A percentile compares a stretch with the other conserved stretches of the same genome.
Evolutionary conservation across 2,797 vertebrate genomes (phyloP).

Genomic region (Cephalopachus bancanus): DNA sequence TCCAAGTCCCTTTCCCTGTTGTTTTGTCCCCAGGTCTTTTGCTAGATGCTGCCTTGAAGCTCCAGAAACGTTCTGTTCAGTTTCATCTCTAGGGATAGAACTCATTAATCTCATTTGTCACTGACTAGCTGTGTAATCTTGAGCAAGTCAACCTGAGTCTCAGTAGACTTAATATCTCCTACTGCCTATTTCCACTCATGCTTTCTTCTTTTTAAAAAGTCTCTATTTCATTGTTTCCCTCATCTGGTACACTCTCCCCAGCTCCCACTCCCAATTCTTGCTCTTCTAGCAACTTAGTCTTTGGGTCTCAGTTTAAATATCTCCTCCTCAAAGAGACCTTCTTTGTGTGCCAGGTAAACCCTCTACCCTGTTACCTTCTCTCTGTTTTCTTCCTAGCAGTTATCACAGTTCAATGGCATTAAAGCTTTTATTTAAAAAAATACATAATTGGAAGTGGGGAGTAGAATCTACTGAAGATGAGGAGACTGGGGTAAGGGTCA

Average conservation of each 20-base stretch:
- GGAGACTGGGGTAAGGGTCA: neutral
- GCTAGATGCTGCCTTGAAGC: slow-evolving; percentile 17
- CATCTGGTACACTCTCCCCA: neutral
- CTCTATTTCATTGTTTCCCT: neutral
- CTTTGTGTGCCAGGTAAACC: neutral
- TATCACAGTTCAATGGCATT: neutral
- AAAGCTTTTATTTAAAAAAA: neutral
- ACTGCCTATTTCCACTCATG: neutral
- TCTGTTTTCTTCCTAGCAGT: slow-evolving; percentile 12
- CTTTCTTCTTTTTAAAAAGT: neutral
- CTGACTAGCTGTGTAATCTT: neutral
- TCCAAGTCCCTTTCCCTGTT: neutral
- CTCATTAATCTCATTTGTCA: neutral
- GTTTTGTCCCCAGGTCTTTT: neutral
- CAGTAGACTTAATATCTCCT: neutral
- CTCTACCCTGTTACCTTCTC: neutral
- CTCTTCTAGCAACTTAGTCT: neutral
- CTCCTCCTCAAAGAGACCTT: neutral
- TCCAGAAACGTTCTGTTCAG: neutral
- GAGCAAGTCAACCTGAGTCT: slow-evolving; percentile 1
- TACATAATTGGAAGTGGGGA: neutral
- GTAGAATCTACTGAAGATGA: neutral
- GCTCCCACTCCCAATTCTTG: neutral
- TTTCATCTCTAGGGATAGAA: neutral
- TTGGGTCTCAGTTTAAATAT: slow-evolving; percentile 15